These are phyloP conservation scores for Syngnathus typhle DNA, from an alignment of 2,113 vertebrate species.

Conservation along the genomic window DNA sequence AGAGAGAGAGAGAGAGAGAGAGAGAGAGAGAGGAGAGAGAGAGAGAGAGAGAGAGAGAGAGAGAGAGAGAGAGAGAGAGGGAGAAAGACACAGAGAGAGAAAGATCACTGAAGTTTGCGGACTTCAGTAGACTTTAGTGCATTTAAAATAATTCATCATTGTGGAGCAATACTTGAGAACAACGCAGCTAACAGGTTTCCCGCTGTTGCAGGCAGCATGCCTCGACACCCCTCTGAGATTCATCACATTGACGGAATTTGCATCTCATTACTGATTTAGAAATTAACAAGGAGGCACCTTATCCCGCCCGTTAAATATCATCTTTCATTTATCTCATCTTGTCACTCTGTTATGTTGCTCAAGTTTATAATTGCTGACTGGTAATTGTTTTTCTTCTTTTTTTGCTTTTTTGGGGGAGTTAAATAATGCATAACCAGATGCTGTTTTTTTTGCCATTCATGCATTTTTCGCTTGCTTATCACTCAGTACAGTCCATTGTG, in stretches of 20 bases:
- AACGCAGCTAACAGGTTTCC: slow-evolving; percentile 47
- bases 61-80: slow-evolving; percentile 6
- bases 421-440: no score
- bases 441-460: no score
- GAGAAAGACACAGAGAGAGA: slow-evolving; percentile 10
- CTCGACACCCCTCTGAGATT: slow-evolving; percentile 57
- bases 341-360: slow-evolving; percentile 17
- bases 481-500: no score
- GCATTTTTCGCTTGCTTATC: no score
- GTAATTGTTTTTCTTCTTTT: slow-evolving; percentile 14
- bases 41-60: slow-evolving; percentile 9
- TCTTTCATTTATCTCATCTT: slow-evolving; percentile 23
- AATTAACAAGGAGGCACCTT: slow-evolving; percentile 50
- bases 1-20: slow-evolving; percentile 15
- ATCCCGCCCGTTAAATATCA: slow-evolving; percentile 15
- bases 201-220: slow-evolving; percentile 54
- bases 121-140: slow-evolving; percentile 36
- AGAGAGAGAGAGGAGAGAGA: slow-evolving; percentile 12
- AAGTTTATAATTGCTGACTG: slow-evolving; percentile 17
- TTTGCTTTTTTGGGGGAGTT: slow-evolving; percentile 7
- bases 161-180: slow-evolving; percentile 40
- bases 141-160: slow-evolving; percentile 62
- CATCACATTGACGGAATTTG: slow-evolving; percentile 63
- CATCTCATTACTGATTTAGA: slow-evolving; percentile 63
- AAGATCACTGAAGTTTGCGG: not conserved